Percentiles rank a stretch among this genome's conserved stretches.
phyloP scores from a whole-genome alignment of 2,888 invertebrate genomes.

The Deilephila elpenor region DNA sequence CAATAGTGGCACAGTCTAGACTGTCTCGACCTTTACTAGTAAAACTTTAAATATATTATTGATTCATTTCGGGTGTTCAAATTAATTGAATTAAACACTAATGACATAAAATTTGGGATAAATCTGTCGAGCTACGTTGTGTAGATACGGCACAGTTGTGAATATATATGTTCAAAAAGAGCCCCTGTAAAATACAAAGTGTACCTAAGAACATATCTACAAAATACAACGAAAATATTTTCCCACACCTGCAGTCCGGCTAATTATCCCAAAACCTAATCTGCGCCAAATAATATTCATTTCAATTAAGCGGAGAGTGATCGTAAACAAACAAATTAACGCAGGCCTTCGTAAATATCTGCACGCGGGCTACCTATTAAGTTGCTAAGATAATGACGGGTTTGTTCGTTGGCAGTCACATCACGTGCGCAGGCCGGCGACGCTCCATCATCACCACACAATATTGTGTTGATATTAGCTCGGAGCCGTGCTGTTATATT shows the following conservation, averaged over 20 bases:
- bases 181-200: too few relatives aligned
- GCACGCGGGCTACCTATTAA: constrained; percentile 36
- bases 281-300: neutral
- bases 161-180: too few relatives aligned
- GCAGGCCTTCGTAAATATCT: neutral
- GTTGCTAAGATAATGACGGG: constrained; percentile 42
- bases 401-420: constrained; percentile 43
- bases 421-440: constrained; percentile 42
- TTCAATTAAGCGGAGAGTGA: constrained; percentile 4
- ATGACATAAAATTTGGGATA: too few relatives aligned
- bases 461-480: constrained; percentile 44
- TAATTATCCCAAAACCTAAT: neutral
- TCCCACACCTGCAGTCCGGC: neutral
- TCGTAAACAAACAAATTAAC: constrained; percentile 21
- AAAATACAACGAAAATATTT: neutral
- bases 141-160: too few relatives aligned
- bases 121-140: too few relatives aligned
- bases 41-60: too few relatives aligned
- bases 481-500: constrained; percentile 39
- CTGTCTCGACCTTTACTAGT: too few relatives aligned
- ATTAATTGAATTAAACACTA: too few relatives aligned
- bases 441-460: constrained; percentile 52
- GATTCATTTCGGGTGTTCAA: too few relatives aligned
- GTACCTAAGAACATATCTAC: neutral
- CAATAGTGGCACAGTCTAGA: neutral